These are phyloP conservation scores for Aurelia sp. DNA, from an alignment of 30 jellyfish, hydroid and myxozoan species.

Conservation along the genomic window DNA sequence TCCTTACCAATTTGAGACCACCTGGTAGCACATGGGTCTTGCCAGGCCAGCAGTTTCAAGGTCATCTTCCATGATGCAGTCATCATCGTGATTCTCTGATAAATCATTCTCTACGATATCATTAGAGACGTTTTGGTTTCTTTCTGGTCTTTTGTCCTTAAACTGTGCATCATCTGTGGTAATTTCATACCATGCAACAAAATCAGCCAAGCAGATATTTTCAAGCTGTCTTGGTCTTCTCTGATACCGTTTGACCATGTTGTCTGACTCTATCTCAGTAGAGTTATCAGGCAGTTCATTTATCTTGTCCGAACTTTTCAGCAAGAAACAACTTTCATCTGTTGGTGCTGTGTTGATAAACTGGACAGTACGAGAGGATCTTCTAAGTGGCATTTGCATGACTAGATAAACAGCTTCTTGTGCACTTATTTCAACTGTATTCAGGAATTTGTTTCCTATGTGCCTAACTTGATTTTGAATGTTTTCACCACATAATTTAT, in stretches of 20 bases:
- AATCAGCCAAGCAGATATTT: constrained; percentile 29
- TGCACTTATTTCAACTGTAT: constrained; percentile 54
- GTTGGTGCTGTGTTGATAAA: constrained; percentile 25
- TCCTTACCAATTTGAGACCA: no score
- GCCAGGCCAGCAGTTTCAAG: no score
- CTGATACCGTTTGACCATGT: constrained; percentile 7
- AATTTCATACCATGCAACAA: constrained; percentile 39
- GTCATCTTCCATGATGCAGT: no score
- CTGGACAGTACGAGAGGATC: constrained; percentile 39
- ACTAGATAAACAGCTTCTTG: constrained; percentile 42
- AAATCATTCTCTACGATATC: no score
- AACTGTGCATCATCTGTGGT: no score
- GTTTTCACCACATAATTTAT: background rate
- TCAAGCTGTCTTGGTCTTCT: constrained; percentile 34
- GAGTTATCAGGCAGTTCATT: constrained; percentile 45
- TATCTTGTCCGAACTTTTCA: background rate
- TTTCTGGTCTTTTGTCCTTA: no score
- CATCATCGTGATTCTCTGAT: no score
- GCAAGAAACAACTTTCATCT: background rate
- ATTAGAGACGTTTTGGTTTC: no score
- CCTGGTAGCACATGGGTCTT: no score
- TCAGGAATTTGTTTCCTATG: constrained; percentile 39
- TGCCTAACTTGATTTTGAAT: constrained; percentile 20
- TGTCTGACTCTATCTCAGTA: constrained; percentile 20
- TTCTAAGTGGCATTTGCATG: constrained; percentile 46